A percentile compares a stretch with the other conserved stretches of the same genome.
Evolutionary conservation across 2,888 invertebrate genomes (phyloP).

Genomic region (Alitta virens): DNA sequence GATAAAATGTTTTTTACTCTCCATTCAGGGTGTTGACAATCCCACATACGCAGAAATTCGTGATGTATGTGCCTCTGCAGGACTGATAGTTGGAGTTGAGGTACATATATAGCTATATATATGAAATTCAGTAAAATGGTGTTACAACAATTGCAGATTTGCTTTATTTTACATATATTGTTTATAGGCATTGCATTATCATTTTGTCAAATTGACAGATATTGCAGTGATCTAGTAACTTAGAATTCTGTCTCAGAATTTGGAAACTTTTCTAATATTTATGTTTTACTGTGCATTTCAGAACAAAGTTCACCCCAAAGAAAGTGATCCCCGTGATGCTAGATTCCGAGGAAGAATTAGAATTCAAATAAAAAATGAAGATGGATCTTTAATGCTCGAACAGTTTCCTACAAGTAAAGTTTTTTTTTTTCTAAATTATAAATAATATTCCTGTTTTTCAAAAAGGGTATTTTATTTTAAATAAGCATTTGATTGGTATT

Average conservation of each 20-base stretch:
- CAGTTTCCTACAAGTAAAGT: constrained; percentile 29
- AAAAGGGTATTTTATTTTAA: not conserved
- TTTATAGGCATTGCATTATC: too few species aligned
- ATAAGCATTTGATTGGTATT: not conserved
- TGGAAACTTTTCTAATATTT: too few species aligned
- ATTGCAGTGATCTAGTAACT: too few species aligned
- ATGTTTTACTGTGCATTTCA: constrained; percentile 32
- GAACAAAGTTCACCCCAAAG: constrained; percentile 81
- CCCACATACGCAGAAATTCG: constrained; percentile 93
- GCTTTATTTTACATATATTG: not conserved
- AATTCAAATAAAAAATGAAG: constrained; percentile 87
- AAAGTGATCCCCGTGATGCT: constrained; percentile 81
- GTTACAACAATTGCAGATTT: not conserved
- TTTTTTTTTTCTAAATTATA: not conserved
- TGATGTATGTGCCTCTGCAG: constrained; percentile 82
- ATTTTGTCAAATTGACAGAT: too few species aligned
- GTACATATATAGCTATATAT: too few species aligned
- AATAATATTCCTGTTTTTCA: too few species aligned
- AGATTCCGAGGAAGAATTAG: constrained; percentile 83
- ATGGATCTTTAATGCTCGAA: constrained; percentile 73
- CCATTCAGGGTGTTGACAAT: constrained; percentile 74
- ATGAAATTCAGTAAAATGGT: too few species aligned
- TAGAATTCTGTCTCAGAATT: too few species aligned
- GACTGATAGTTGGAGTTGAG: constrained; percentile 83
- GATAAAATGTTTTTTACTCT: not conserved